These are phyloP conservation scores for Bettongia penicillata DNA, from an alignment of 2,113 vertebrate species.

Conservation along the genomic window DNA sequence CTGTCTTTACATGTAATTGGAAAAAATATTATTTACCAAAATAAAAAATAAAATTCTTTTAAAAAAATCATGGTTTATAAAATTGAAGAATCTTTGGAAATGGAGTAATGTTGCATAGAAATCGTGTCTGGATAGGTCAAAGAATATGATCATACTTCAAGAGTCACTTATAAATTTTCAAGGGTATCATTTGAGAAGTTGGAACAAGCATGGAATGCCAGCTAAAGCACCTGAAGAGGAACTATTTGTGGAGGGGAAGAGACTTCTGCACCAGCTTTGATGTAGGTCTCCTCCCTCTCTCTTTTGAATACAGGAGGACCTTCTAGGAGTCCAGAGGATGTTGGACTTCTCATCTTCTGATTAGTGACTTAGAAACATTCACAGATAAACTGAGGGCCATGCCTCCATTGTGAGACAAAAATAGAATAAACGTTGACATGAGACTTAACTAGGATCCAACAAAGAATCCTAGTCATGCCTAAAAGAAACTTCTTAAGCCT, in stretches of 20 bases:
- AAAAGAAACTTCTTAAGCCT: not conserved
- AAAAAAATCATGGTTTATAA: not conserved
- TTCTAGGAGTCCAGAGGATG: not conserved
- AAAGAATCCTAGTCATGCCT: not conserved
- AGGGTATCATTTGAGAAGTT: not conserved
- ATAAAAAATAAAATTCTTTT: no score
- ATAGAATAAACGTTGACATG: not conserved
- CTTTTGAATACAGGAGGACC: not conserved
- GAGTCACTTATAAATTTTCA: not conserved
- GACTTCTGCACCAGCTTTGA: not conserved
- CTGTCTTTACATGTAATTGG: no score
- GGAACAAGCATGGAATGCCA: not conserved
- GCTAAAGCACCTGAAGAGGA: not conserved
- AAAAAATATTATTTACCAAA: no score
- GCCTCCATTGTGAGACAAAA: not conserved
- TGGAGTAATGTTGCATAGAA: not conserved
- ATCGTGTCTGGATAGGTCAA: not conserved
- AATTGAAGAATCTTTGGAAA: not conserved
- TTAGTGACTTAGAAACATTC: not conserved
- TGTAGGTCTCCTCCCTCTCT: not conserved
- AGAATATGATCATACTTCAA: not conserved
- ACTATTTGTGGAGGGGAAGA: not conserved
- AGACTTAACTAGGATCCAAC: not conserved
- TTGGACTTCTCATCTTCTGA: not conserved
- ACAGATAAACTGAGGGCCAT: not conserved